Evolutionary conservation across 2,113 vertebrate genomes (phyloP).

Genomic region (Hyla sarda): DNA sequence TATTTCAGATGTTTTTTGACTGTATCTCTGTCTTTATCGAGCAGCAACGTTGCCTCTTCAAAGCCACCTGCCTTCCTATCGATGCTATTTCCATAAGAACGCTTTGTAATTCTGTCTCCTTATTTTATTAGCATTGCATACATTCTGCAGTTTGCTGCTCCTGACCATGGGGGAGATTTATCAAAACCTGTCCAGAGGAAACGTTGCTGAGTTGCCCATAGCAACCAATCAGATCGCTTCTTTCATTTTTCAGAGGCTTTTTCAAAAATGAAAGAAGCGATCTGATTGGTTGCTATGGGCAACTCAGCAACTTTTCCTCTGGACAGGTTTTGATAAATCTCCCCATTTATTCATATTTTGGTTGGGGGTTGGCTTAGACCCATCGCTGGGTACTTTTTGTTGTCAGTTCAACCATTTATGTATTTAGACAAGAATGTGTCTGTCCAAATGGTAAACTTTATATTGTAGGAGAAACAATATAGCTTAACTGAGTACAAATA

Average conservation of each 20-base stretch:
- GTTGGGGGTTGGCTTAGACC: background rate
- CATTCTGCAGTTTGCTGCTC: background rate
- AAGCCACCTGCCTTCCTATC: constrained; percentile 5
- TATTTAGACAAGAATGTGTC: background rate
- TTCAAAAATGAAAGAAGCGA: too few relatives aligned
- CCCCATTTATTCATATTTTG: background rate
- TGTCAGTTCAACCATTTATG: background rate
- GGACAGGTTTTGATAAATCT: too few relatives aligned
- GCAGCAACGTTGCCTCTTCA: background rate
- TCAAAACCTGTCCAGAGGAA: too few relatives aligned
- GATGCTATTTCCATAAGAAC: background rate
- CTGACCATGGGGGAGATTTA: background rate
- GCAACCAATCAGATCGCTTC: too few relatives aligned
- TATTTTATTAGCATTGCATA: background rate
- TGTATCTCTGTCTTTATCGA: constrained; percentile 28
- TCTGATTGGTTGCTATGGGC: too few relatives aligned
- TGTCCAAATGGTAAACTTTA: background rate
- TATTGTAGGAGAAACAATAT: background rate
- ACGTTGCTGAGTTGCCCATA: too few relatives aligned
- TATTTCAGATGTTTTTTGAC: constrained; percentile 28
- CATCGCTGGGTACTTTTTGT: background rate
- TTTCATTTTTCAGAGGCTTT: too few relatives aligned
- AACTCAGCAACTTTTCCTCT: too few relatives aligned
- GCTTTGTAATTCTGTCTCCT: constrained; percentile 23
- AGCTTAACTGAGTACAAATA: background rate